phyloP scores from a whole-genome alignment of 2,113 vertebrate species.

The Pithys albifrons region DNA sequence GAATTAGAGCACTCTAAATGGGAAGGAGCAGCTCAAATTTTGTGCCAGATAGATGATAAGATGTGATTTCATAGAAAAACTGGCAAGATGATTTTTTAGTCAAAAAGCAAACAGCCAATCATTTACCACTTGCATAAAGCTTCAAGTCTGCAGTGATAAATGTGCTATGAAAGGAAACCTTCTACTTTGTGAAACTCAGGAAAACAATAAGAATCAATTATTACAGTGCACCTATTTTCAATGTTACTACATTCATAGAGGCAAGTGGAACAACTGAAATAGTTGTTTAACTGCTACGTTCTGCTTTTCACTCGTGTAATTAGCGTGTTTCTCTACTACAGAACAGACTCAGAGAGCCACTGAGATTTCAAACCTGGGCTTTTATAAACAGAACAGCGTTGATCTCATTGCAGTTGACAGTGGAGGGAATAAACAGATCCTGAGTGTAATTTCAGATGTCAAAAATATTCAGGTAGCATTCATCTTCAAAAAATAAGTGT shows the following conservation, averaged over 20 bases:
- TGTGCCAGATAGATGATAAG: not conserved
- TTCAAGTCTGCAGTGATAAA: not conserved
- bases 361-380: not conserved
- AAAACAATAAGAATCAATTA: not conserved
- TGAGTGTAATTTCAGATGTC: not conserved
- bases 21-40: not conserved
- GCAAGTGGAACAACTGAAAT: not conserved
- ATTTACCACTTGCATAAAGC: not conserved
- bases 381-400: not conserved
- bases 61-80: not conserved
- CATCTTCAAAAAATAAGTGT: not conserved
- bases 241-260: not conserved
- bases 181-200: not conserved
- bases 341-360: not conserved
- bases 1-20: not conserved
- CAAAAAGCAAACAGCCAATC: not conserved
- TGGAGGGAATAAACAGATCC: not conserved
- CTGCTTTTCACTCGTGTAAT: not conserved
- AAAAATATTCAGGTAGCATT: not conserved
- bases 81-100: not conserved
- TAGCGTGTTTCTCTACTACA: not conserved
- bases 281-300: not conserved
- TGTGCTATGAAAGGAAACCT: not conserved
- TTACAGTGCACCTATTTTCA: not conserved
- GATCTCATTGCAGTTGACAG: not conserved